A percentile compares a stretch with the other conserved stretches of the same genome.
Conservation (phyloP, 2,888 invertebrate genomes). For the Ellobium chinense region DNA sequence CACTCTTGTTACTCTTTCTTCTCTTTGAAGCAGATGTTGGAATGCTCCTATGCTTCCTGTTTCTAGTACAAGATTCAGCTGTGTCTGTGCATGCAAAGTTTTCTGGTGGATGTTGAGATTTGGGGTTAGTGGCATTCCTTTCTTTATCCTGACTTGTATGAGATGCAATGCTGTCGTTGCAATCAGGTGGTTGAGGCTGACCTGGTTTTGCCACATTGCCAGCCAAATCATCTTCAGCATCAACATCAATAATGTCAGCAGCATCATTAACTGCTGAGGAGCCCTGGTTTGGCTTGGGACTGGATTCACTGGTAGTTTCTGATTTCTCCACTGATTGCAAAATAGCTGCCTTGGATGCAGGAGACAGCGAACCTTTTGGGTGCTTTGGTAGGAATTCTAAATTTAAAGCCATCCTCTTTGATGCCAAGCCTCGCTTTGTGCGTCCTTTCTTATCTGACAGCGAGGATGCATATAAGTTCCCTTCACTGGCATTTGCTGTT, state of each 20-base stretch:
- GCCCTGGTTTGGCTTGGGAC: not conserved
- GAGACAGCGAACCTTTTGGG: slow-evolving; percentile 5
- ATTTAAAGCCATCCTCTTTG: not conserved
- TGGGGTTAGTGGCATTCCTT: no score
- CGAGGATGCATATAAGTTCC: not conserved
- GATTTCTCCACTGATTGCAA: not conserved
- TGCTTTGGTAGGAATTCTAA: not conserved
- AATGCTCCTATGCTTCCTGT: not conserved
- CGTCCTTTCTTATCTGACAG: not conserved
- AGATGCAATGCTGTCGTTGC: not conserved
- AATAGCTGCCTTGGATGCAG: slow-evolving; percentile 3
- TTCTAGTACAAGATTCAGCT: no score
- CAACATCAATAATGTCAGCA: not conserved
- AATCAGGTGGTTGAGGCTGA: no score
- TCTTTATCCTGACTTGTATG: not conserved
- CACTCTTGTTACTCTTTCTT: not conserved
- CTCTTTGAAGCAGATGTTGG: not conserved
- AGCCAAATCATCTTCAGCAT: not conserved
- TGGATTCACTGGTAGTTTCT: not conserved
- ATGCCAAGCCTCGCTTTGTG: slow-evolving; percentile 35
- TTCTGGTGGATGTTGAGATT: no score
- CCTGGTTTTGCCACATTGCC: no score
- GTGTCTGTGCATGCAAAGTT: no score
- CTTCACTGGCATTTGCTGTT: not conserved
- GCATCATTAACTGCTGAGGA: no score